Percentiles rank a stretch among this genome's conserved stretches.
Conservation (phyloP, 2,888 invertebrate species). For the Drosophila limbata region DNA sequence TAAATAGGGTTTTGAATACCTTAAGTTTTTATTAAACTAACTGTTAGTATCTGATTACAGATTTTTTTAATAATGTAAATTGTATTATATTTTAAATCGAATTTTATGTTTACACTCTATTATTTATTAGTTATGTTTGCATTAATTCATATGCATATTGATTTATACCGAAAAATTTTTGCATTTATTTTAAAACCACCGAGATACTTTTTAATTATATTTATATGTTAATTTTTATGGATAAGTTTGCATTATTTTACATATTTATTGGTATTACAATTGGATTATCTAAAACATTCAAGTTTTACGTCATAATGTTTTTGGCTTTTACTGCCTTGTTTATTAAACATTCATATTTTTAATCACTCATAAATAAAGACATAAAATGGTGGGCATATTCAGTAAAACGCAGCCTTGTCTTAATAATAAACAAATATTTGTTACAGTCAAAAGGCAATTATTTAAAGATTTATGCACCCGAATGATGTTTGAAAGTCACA, state of each 20-base stretch:
- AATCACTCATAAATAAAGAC: background rate
- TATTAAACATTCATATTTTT: background rate
- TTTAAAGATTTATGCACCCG: slow-evolving; percentile 2
- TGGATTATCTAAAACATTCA: background rate
- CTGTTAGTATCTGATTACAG: too few relatives aligned
- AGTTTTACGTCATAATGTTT: background rate
- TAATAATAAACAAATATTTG: slow-evolving; percentile 4
- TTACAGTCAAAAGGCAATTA: background rate
- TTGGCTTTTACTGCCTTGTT: background rate
- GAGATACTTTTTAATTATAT: too few relatives aligned
- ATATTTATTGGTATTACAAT: background rate
- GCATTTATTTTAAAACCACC: background rate
- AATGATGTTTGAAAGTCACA: slow-evolving; percentile 18
- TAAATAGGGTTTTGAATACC: background rate
- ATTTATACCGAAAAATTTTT: background rate
- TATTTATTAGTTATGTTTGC: background rate
- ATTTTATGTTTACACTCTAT: background rate
- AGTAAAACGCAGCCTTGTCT: background rate
- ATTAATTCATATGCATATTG: background rate
- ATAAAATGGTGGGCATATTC: background rate
- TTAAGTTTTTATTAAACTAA: background rate
- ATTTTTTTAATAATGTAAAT: background rate
- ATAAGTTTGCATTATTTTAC: background rate
- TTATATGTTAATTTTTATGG: background rate
- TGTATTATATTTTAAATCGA: background rate